Evolutionary conservation across 2,113 vertebrate species (phyloP).

Genomic region (Siniperca chuatsi): DNA sequence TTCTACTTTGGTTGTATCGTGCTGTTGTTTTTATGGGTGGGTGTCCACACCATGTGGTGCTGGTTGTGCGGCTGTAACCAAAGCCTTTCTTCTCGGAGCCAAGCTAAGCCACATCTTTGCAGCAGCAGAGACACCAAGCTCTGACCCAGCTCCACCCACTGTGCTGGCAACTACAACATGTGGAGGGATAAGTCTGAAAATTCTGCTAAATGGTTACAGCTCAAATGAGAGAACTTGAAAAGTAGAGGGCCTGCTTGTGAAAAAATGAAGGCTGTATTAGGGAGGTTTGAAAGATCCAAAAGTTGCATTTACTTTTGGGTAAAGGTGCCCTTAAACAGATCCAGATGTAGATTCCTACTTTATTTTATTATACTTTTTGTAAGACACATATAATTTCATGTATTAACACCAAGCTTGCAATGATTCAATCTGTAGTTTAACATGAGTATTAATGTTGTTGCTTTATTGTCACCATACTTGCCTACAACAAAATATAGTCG

Average conservation of each 20-base stretch:
- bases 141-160: slow-evolving; percentile 48
- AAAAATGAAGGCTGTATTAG: neutral
- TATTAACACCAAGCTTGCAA: neutral
- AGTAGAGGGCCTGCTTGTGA: neutral
- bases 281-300: slow-evolving; percentile 1
- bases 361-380: neutral
- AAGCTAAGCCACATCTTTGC: slow-evolving; percentile 56
- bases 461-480: neutral
- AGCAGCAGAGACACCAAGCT: slow-evolving; percentile 34
- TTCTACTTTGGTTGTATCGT: slow-evolving; percentile 2
- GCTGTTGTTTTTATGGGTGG: slow-evolving; percentile 59
- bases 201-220: slow-evolving; percentile 31
- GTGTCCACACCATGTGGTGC: slow-evolving; percentile 55
- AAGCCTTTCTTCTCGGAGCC: slow-evolving; percentile 62
- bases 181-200: slow-evolving; percentile 32
- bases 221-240: slow-evolving; percentile 33
- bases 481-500: neutral
- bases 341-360: neutral
- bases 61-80: slow-evolving; percentile 52
- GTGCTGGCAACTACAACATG: slow-evolving; percentile 41
- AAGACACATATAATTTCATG: neutral
- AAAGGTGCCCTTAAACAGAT: neutral
- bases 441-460: neutral
- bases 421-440: neutral
- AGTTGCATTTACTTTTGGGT: neutral